These are phyloP conservation scores for Discoglossus pictus DNA, from an alignment of 2,797 vertebrate genomes.

Conservation along the genomic window DNA sequence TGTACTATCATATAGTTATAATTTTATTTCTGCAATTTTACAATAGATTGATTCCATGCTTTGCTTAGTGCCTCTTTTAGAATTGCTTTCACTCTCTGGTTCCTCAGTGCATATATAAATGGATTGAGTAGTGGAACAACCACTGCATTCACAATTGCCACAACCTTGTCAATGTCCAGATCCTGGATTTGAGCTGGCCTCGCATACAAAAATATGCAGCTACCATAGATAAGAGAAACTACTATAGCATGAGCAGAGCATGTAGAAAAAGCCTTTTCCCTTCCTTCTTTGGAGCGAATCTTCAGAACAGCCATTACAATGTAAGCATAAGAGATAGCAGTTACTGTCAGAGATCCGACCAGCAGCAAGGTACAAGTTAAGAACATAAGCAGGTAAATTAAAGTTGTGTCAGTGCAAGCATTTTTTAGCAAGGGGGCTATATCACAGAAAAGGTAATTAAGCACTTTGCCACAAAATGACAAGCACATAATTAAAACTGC, in stretches of 20 bases:
- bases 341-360: constrained; percentile 26
- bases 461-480: constrained; percentile 45
- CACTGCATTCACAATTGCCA: constrained; percentile 53
- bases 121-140: constrained; percentile 58
- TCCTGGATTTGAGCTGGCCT: constrained; percentile 48
- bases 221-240: constrained; percentile 53
- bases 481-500: constrained; percentile 4
- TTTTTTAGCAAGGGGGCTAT: constrained; percentile 50
- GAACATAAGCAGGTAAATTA: constrained; percentile 42
- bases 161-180: constrained; percentile 48
- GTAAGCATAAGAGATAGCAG: constrained; percentile 50
- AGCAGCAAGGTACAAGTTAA: constrained; percentile 49
- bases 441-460: constrained; percentile 52
- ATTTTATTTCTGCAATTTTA: too few species aligned
- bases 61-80: constrained; percentile 20
- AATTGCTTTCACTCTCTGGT: constrained; percentile 49
- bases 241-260: constrained; percentile 57
- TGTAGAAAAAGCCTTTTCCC: constrained; percentile 54
- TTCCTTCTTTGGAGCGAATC: constrained; percentile 53
- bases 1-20: too few species aligned
- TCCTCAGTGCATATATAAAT: constrained; percentile 57
- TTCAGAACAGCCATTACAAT: constrained; percentile 53
- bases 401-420: constrained; percentile 50
- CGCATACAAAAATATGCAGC: constrained; percentile 54
- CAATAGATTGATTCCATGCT: too few species aligned